Evolutionary conservation across 1,140 invertebrate species (phyloP), one percentile per base, ranked within the genome.

Genomic region (Pseudomyrmex flavicornis): DNA sequence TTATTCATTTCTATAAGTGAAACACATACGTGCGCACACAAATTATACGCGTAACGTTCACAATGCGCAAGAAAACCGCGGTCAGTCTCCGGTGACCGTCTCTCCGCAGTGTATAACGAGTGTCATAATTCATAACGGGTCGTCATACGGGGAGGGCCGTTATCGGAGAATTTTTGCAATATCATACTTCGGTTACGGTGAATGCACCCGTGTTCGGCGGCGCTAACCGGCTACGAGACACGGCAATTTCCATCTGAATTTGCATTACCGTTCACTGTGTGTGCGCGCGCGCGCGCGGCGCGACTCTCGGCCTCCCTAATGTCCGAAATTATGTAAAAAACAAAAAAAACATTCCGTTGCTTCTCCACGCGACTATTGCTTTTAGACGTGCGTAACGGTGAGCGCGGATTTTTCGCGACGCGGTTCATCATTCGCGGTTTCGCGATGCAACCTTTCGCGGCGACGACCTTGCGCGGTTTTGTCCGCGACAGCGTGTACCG

Each of bases 51-150:
- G 44, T 66, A 77, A 17, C 10, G 50, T 59, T 26, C 52, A 72
- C 66, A 59, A 61, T 50, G 76, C 54, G 76, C 20, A 59, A 70
- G 68, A 79, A 17, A 48, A 68, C 48, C 20, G 74, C 17, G 62
- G 62, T 68, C 48, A 20, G 35, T 5, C 35, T 13, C 48, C 9
- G 74, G 26, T 48, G 48, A 66, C 4, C 62, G 66, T 48, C 20
- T 46, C 35, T 35, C 35, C 35, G 35, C 35, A 22, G 12, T 13
- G 12, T 70, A 70, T 72, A 80, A 35, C 66, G 44, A 72, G 44
- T 59, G 54, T 70, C 44, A 48, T 80, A 70, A 72, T 72, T 80
- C 76, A 80, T 80, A 80, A 80, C 66, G 75, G 75, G 63, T 77
- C 48, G 35, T 48, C 75, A 35, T 26, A 66, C 48, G 44, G 52